Conservation (phyloP, 2,113 vertebrate species). For the Epinephelus lanceolatus region DNA sequence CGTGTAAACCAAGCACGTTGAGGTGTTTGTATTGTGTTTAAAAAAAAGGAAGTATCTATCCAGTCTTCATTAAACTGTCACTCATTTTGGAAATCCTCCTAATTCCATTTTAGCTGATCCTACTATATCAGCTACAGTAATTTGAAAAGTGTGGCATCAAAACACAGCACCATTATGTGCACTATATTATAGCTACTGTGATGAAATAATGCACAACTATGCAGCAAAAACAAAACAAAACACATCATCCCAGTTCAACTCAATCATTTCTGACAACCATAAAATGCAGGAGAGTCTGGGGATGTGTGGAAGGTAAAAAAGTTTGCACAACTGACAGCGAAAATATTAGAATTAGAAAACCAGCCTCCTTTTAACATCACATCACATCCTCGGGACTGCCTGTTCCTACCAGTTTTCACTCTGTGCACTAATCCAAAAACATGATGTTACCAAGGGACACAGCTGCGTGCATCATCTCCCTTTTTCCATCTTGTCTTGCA, state of each 20-base stretch:
- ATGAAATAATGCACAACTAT: neutral
- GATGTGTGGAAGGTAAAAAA: neutral
- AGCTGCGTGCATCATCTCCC: slow-evolving; percentile 1
- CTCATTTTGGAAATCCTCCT: neutral
- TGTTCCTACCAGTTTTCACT: slow-evolving; percentile 20
- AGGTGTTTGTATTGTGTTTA: slow-evolving; percentile 1
- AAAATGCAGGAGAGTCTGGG: neutral
- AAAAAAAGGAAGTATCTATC: neutral
- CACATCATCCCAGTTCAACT: neutral
- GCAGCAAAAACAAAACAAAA: neutral
- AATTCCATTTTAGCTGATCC: neutral
- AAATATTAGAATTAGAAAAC: slow-evolving; percentile 32
- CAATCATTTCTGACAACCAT: neutral
- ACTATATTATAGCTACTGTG: neutral
- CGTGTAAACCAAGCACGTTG: neutral
- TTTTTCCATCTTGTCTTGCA: neutral
- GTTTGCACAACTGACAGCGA: neutral
- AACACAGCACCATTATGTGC: neutral
- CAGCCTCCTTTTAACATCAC: neutral
- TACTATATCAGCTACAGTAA: neutral
- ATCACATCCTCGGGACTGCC: slow-evolving; percentile 4
- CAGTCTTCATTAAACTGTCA: neutral
- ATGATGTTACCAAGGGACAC: slow-evolving; percentile 25
- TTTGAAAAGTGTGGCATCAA: neutral
- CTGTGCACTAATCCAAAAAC: slow-evolving; percentile 10